These are phyloP conservation scores for Eulemur mongoz DNA, from an alignment of 2,797 vertebrate species.

Conservation along the genomic window DNA sequence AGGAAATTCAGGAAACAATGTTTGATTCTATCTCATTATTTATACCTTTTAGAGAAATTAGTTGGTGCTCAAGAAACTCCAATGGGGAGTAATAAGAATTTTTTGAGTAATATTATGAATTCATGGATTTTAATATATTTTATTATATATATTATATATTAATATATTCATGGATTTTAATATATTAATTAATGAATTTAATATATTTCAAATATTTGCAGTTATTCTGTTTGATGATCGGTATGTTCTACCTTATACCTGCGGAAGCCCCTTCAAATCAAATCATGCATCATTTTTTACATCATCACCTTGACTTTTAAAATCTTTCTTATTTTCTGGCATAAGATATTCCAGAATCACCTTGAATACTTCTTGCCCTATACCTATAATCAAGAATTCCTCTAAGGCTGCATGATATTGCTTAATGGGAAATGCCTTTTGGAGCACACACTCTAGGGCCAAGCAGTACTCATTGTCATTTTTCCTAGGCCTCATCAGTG, in stretches of 20 bases:
- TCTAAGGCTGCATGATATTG: background rate
- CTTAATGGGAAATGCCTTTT: background rate
- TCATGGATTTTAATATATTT: background rate
- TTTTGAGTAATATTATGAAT: background rate
- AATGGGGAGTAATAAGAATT: background rate
- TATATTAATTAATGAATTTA: too few relatives aligned
- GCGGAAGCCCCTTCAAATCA: background rate
- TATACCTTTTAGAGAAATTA: background rate
- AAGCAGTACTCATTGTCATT: background rate
- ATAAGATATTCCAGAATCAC: background rate
- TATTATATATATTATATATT: too few relatives aligned
- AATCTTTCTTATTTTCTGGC: background rate
- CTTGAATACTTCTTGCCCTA: background rate
- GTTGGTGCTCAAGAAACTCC: background rate
- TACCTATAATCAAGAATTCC: background rate
- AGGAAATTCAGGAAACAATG: background rate
- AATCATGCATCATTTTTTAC: background rate
- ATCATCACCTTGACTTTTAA: background rate
- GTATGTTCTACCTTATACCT: background rate
- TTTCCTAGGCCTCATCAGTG: background rate
- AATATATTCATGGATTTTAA: too few relatives aligned
- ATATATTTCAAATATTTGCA: background rate
- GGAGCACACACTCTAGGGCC: background rate
- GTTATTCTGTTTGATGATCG: background rate
- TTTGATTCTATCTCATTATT: background rate